Evolutionary conservation across 2,888 invertebrate species (phyloP), one percentile per base, ranked within the genome.

Genomic region (Polietes domitor): DNA sequence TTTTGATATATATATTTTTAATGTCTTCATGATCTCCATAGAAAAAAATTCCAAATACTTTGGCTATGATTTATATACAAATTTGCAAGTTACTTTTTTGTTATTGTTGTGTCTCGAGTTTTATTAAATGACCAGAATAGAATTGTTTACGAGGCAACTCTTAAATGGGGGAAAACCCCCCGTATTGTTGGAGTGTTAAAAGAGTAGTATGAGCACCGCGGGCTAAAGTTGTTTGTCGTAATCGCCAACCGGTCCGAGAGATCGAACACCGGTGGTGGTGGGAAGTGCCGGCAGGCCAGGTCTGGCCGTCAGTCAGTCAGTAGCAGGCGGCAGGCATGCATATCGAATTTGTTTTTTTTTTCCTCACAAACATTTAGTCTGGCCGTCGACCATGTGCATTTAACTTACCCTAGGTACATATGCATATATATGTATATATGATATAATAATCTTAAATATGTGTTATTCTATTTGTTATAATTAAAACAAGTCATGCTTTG

Each of bases 401-500:
- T n/a, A n/a, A n/a, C n/a, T n/a, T n/a, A n/a, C n/a, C n/a, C n/a
- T n/a, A n/a, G n/a, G n/a, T 12, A 41, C 41, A 41, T 41, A 10
- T 41, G 41, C 2, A 12, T 2, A 41, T 41, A 41, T 47, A 4
- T 15, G n/a, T 15, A 19, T 17, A 21, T 24, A 26, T 10, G 55
- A 55, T 58, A 58, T 9, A 58, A 58, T 58, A 58, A 21, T 58
- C 58, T 58, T 24, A 26, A 58, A 24, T 58, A 58, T 26, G 53
- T 63, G 28, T 7, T 41, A 17, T 65, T 19, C 19, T 15, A 28
- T 61, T 21, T 68, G 68, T 43, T 68, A 68, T 68, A 68, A 68
- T 68, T 68, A 68, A 68, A 68, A 68, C 68, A 68, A 68, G 68
- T 68, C 68, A 68, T 68, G 68, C 17, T 68, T 68, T 68, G n/a